These are phyloP conservation scores for Brenthis ino DNA, from an alignment of 2,888 invertebrate genomes.

Conservation along the genomic window DNA sequence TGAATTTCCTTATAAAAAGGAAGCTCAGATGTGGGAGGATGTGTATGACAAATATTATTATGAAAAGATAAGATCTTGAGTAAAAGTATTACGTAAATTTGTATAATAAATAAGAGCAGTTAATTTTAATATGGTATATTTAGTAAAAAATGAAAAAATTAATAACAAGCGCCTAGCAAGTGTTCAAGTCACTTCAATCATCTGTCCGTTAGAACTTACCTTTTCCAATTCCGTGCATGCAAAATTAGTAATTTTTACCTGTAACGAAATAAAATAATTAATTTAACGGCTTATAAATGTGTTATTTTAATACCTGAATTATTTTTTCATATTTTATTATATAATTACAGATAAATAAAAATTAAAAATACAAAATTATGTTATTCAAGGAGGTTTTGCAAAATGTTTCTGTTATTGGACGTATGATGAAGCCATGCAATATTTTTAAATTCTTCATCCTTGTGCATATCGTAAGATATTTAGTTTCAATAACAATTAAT, in stretches of 20 bases:
- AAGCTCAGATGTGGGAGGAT: slow-evolving; percentile 60
- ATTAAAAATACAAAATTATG: too few species aligned
- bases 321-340: neutral
- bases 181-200: neutral
- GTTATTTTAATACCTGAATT: neutral
- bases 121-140: too few species aligned
- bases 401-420: too few species aligned
- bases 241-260: slow-evolving; percentile 1
- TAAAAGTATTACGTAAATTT: neutral
- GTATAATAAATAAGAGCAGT: neutral
- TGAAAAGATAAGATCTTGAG: slow-evolving; percentile 42
- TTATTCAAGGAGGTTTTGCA: too few species aligned
- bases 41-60: slow-evolving; percentile 70
- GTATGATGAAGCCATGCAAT: too few species aligned
- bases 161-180: neutral
- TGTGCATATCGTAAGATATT: too few species aligned
- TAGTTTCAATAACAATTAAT: too few species aligned
- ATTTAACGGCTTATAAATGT: neutral
- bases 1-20: slow-evolving; percentile 52
- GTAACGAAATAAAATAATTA: neutral
- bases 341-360: too few species aligned
- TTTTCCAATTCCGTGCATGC: neutral
- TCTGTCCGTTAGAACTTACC: slow-evolving; percentile 3
- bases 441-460: too few species aligned
- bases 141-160: too few species aligned